These are phyloP conservation scores for Cuniculus paca DNA, from an alignment of 2,797 vertebrate species.

Conservation along the genomic window DNA sequence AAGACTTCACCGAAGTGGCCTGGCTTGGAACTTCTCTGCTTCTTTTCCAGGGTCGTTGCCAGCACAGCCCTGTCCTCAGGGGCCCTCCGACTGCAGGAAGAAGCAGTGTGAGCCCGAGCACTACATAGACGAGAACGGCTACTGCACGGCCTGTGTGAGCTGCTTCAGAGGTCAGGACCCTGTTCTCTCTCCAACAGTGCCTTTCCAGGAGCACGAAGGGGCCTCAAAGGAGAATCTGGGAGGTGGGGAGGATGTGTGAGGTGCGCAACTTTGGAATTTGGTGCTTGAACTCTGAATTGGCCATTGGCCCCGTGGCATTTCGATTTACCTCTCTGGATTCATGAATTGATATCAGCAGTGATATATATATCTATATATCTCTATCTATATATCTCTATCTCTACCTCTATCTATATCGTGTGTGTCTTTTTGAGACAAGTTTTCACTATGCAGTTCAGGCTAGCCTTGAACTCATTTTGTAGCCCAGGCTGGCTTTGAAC, in stretches of 20 bases:
- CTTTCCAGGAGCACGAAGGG: background rate
- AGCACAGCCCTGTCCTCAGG: constrained; percentile 73
- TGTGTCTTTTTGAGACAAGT: too few relatives aligned
- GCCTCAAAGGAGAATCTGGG: background rate
- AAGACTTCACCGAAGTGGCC: background rate
- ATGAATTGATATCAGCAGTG: background rate
- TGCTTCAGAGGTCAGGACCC: constrained; percentile 82
- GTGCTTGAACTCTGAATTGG: background rate
- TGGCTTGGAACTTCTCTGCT: background rate
- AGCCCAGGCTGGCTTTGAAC: too few relatives aligned
- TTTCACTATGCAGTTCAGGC: too few relatives aligned
- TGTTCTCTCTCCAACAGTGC: background rate
- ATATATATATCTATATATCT: too few relatives aligned
- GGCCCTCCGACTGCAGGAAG: constrained; percentile 77
- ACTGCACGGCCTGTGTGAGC: constrained; percentile 84
- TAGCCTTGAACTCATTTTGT: too few relatives aligned
- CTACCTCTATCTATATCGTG: too few relatives aligned
- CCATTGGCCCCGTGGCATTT: background rate
- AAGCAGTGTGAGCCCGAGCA: constrained; percentile 80
- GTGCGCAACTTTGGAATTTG: background rate
- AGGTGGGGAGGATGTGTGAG: background rate
- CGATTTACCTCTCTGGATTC: background rate
- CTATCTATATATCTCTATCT: too few relatives aligned
- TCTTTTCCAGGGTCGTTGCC: constrained; percentile 73
- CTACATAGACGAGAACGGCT: background rate